A percentile compares a stretch with the other conserved stretches of the same genome.
Conservation (phyloP, 2,113 vertebrate species). For the Beaufortia kweichowensis region DNA sequence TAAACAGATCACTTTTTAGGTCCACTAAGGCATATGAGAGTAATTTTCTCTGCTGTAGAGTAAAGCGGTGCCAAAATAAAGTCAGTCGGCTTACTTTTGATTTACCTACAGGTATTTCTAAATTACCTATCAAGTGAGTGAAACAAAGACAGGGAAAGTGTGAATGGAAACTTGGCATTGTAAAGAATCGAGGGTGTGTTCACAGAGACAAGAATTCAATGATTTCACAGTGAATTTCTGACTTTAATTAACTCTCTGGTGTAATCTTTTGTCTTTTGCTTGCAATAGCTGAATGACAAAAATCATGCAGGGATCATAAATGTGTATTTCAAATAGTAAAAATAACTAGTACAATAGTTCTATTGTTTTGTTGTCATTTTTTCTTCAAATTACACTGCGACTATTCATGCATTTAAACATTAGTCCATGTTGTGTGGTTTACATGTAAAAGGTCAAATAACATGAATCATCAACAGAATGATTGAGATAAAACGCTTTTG, state of each 20-base stretch:
- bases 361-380: too few relatives aligned
- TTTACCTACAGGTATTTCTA: not conserved
- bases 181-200: not conserved
- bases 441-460: too few relatives aligned
- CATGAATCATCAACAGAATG: too few relatives aligned
- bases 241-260: conserved; percentile 33
- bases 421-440: too few relatives aligned
- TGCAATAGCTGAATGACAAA: conserved; percentile 11
- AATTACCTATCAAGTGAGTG: conserved; percentile 8
- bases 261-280: conserved; percentile 23
- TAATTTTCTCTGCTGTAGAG: conserved; percentile 29
- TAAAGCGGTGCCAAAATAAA: conserved; percentile 26
- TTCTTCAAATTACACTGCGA: not conserved
- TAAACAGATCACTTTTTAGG: conserved; percentile 1
- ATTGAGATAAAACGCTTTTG: too few relatives aligned
- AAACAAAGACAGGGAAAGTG: conserved; percentile 19
- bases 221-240: conserved; percentile 34
- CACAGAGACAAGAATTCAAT: not conserved
- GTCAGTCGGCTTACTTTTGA: conserved; percentile 4
- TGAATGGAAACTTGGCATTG: conserved; percentile 45
- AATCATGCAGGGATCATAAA: not conserved
- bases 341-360: too few relatives aligned
- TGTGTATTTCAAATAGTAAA: not conserved
- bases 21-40: conserved; percentile 11
- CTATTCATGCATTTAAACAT: too few relatives aligned